A percentile compares a stretch with the other conserved stretches of the same genome.
These are phyloP conservation scores for Intellagama lesueurii DNA, from an alignment of 2,797 vertebrate genomes.

Conservation along the genomic window DNA sequence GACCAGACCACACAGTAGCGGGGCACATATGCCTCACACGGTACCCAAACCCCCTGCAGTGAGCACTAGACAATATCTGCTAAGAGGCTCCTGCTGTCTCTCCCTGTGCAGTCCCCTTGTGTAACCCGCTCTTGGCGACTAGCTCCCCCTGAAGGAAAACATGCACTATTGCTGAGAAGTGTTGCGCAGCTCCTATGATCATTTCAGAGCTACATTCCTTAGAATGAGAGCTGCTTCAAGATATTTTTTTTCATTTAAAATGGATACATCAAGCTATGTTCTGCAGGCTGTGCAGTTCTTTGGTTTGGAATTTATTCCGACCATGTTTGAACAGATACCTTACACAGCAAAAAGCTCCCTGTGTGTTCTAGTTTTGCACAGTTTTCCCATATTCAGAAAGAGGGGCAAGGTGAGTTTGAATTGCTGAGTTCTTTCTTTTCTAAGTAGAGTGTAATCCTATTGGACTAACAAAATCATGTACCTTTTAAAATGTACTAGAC, in stretches of 20 bases:
- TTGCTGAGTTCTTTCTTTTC: neutral
- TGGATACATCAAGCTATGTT: neutral
- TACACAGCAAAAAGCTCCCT: neutral
- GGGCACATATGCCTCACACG: neutral
- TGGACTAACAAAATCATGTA: neutral
- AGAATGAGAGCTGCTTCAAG: neutral
- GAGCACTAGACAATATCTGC: neutral
- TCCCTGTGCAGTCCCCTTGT: neutral
- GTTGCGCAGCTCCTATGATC: neutral
- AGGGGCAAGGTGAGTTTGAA: neutral
- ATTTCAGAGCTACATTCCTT: rapidly evolving
- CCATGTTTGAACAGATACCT: neutral
- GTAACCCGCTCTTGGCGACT: neutral
- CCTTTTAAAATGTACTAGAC: neutral
- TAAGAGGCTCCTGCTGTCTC: neutral
- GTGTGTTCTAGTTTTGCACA: neutral
- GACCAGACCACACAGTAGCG: too few species aligned
- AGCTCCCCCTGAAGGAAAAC: slow-evolving; percentile 44
- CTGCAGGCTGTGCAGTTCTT: neutral
- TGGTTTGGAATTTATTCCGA: neutral
- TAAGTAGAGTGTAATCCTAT: neutral
- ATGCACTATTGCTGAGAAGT: neutral
- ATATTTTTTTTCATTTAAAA: neutral
- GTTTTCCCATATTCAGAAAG: neutral
- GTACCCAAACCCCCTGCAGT: neutral